Evolutionary conservation across 2,888 invertebrate species (phyloP).

Genomic region (Sycophila texana): DNA sequence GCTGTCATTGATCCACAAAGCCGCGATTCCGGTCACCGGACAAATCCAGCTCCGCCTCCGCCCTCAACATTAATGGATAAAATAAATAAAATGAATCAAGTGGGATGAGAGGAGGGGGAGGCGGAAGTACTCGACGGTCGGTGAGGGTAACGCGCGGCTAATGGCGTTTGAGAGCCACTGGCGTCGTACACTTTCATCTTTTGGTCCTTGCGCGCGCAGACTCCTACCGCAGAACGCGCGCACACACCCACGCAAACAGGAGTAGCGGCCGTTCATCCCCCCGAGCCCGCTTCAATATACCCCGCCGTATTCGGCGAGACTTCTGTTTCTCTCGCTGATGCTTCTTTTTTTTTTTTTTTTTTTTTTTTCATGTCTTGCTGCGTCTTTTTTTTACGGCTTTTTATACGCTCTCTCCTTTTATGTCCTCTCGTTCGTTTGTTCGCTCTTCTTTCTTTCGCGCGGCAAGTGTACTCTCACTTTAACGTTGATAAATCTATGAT

Average conservation of each 20-base stretch:
- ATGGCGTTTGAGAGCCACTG: constrained; percentile 12
- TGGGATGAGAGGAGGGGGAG: not conserved
- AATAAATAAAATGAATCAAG: not conserved
- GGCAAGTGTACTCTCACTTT: too few relatives aligned
- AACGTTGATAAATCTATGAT: too few relatives aligned
- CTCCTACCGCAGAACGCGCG: not conserved
- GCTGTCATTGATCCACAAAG: too few relatives aligned
- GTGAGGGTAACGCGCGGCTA: too few relatives aligned
- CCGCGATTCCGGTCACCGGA: too few relatives aligned
- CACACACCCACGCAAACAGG: not conserved
- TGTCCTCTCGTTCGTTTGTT: not conserved
- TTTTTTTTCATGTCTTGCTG: not conserved
- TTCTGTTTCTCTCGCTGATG: not conserved
- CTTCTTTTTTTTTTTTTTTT: not conserved
- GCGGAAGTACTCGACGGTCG: not conserved
- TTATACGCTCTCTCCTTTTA: not conserved
- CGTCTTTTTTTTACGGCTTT: not conserved
- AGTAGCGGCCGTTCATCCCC: not conserved
- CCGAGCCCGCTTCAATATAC: not conserved
- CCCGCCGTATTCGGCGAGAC: not conserved
- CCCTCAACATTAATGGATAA: too few relatives aligned
- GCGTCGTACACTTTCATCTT: not conserved
- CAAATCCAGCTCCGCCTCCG: too few relatives aligned
- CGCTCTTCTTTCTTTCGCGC: too few relatives aligned
- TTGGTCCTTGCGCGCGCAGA: not conserved